Percentiles rank a stretch among this genome's conserved stretches.
phyloP scores from a whole-genome alignment of 2,888 invertebrate species.

The Invenusta paracnida region DNA sequence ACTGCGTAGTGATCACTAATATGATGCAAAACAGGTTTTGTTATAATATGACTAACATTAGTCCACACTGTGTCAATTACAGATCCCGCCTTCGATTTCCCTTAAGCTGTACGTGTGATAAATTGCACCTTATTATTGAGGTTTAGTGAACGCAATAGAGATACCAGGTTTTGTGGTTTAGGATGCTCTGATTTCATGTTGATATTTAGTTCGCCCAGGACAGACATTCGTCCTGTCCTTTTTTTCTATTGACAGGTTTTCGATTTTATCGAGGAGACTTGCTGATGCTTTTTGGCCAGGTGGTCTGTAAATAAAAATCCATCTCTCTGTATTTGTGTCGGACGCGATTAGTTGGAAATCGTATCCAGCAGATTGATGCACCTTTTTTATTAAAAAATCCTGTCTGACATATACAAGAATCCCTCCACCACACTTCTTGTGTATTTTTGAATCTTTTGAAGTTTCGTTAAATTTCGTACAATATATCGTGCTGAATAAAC shows the following conservation, averaged over 20 bases:
- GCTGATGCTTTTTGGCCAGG: neutral
- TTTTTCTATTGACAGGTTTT: neutral
- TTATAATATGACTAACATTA: neutral
- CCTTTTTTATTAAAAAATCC: neutral
- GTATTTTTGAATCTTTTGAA: neutral
- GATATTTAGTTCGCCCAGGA: neutral
- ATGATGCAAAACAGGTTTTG: neutral
- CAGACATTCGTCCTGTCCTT: too few species aligned
- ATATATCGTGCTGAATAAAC: too few species aligned
- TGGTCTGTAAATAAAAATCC: neutral
- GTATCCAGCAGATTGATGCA: neutral
- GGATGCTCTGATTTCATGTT: neutral
- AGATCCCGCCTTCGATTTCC: too few species aligned
- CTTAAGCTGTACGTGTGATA: neutral
- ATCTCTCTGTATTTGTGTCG: neutral
- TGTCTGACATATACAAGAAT: neutral
- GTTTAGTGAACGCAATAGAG: neutral
- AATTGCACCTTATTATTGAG: neutral
- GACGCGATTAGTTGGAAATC: neutral
- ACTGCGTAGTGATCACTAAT: neutral
- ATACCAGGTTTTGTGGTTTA: neutral
- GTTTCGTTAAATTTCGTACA: too few species aligned
- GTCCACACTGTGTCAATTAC: neutral
- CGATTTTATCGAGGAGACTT: neutral
- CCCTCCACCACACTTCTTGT: neutral